A percentile compares a stretch with the other conserved stretches of the same genome.
phyloP scores from a whole-genome alignment of 1,140 invertebrate species.

The Drosophila kurseongensis region DNA sequence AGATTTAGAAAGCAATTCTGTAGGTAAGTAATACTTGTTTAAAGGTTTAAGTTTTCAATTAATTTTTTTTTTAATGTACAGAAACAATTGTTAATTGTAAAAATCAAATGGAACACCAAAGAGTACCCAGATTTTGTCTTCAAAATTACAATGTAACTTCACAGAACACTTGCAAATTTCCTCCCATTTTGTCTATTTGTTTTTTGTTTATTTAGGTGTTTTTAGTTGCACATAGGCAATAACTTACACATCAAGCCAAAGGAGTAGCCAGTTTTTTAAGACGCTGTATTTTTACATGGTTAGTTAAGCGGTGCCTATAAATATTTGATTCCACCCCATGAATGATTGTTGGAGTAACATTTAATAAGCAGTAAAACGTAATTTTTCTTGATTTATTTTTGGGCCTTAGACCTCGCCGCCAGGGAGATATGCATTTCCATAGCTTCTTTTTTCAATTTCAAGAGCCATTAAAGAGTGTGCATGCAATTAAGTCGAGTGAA shows the following conservation, averaged over 20 bases:
- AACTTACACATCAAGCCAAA: slow-evolving; percentile 52
- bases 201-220: slow-evolving; percentile 50
- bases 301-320: slow-evolving; percentile 45
- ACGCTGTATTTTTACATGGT: slow-evolving; percentile 13
- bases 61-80: no score
- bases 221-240: slow-evolving; percentile 65
- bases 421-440: slow-evolving; percentile 17
- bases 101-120: background rate
- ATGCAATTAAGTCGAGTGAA: slow-evolving; percentile 83
- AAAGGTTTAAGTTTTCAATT: no score
- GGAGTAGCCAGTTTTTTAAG: slow-evolving; percentile 20
- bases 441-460: slow-evolving; percentile 66
- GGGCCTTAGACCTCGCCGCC: slow-evolving; percentile 33
- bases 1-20: no score
- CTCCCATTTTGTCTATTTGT: slow-evolving; percentile 9
- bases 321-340: slow-evolving; percentile 19
- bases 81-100: no score
- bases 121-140: background rate
- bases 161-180: background rate
- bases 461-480: slow-evolving; percentile 80
- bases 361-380: slow-evolving; percentile 75
- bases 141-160: no score
- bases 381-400: slow-evolving; percentile 35
- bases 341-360: slow-evolving; percentile 31
- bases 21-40: no score